Evolutionary conservation across 1,140 invertebrate genomes (phyloP), one percentile per base, ranked within the genome.

Genomic region (Eulimnadia texana): DNA sequence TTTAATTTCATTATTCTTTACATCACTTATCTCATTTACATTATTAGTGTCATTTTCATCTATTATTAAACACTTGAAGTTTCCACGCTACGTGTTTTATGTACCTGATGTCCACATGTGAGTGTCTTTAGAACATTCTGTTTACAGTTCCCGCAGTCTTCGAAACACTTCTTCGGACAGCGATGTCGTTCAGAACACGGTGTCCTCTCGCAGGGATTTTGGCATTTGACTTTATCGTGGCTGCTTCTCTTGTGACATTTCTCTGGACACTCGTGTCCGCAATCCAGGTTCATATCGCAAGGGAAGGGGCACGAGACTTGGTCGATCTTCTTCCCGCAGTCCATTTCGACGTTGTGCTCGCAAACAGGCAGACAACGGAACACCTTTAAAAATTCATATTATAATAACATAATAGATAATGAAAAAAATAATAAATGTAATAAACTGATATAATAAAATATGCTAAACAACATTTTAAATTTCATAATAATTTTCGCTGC

Each of bases 161-260:
- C 57, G 29, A 63, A 71, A 66, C 80, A 81, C 47, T 60, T 65
- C 55, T 76, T 70, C 6, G 70, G 70, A 66, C 79, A 80, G 13
- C 65, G 64, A 63, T 80, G 79, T 1, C 64, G 66, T 2, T 69
- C 63, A 20, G 74, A 70, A 64, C 78, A 80, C 3, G 74, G 29
- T 20, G 58, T 50, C 70, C 66, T 75, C 11, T 27, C 58, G 68
- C 63, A 73, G 58, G 70, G 62, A 66, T 59, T 10, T 9, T 19
- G 20, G 51, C 62, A 63, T 2, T 9, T 2, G 22, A 50, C 25
- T 22, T 23, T 52, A 3, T n/a, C 60, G 33, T 61, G 60, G 20
- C 13, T 52, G 60, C 60, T 57, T 20, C 55, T 57, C 28, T 57
- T 27, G 28, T 57, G 55, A n/a, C 55, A 57, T 1, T 29, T 57